phyloP scores from a whole-genome alignment of 2,113 vertebrate species.

The Mastomys natalensis region DNA sequence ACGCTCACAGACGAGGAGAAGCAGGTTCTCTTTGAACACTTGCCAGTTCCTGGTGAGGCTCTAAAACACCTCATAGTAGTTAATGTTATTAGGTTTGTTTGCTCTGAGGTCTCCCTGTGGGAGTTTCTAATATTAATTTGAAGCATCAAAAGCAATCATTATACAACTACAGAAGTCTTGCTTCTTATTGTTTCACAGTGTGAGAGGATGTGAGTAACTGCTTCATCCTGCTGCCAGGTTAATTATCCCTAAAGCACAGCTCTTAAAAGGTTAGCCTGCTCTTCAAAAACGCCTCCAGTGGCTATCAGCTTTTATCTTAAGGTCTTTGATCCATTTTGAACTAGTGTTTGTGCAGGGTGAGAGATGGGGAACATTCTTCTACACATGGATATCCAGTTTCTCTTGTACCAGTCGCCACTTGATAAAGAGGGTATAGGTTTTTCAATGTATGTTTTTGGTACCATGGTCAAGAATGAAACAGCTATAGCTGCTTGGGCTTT shows the following conservation, averaged over 20 bases:
- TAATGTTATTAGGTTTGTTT: neutral
- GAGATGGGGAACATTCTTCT: neutral
- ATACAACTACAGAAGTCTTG: neutral
- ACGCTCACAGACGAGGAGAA: constrained; percentile 14
- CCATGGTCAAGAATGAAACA: neutral
- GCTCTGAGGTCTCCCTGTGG: neutral
- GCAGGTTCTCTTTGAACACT: constrained; percentile 12
- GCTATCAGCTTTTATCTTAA: neutral
- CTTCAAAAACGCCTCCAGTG: neutral
- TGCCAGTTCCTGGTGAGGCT: constrained; percentile 45
- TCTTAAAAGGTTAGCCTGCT: neutral
- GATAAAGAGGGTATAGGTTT: neutral
- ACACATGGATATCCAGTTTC: neutral
- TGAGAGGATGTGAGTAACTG: neutral
- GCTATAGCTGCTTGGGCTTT: neutral
- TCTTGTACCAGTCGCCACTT: neutral
- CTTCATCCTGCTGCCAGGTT: neutral
- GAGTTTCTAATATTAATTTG: neutral
- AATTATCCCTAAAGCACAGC: neutral
- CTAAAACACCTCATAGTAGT: neutral
- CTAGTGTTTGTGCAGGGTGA: neutral
- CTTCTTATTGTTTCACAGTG: neutral
- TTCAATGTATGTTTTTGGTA: neutral
- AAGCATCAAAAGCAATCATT: neutral
- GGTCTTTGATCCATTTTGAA: neutral